Conservation (phyloP, 2,888 invertebrate genomes). For the Hydriomena furcata region DNA sequence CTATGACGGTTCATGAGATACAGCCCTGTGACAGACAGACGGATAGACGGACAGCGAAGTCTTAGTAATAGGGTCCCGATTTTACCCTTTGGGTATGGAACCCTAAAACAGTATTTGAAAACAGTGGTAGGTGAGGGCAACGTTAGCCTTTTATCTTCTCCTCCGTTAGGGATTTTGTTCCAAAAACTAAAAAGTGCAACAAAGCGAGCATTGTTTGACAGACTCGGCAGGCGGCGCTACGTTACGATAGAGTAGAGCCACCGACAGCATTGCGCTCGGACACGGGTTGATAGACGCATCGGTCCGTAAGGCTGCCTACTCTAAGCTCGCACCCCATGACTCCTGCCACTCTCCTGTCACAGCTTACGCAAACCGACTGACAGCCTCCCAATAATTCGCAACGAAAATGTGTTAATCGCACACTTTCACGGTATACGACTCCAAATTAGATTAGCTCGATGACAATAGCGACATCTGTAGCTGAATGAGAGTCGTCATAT, state of each 20-base stretch:
- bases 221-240: slow-evolving; percentile 6
- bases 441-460: slow-evolving; percentile 77
- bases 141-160: background rate
- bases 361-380: slow-evolving; percentile 81
- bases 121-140: too few species aligned
- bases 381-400: slow-evolving; percentile 80
- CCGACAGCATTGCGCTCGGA: slow-evolving; percentile 17
- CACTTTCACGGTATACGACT: slow-evolving; percentile 78
- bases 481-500: slow-evolving; percentile 77
- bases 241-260: slow-evolving; percentile 5
- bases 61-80: too few species aligned
- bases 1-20: too few species aligned
- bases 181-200: background rate
- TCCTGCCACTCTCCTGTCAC: slow-evolving; percentile 81
- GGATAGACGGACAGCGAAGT: too few species aligned
- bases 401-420: slow-evolving; percentile 82
- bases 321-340: slow-evolving; percentile 63
- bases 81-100: too few species aligned
- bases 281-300: slow-evolving; percentile 30
- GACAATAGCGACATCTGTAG: slow-evolving; percentile 81
- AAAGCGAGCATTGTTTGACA: slow-evolving; percentile 11
- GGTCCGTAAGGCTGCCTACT: slow-evolving; percentile 38
- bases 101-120: too few species aligned
- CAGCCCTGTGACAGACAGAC: too few species aligned
- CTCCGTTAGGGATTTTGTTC: background rate